phyloP scores from a whole-genome alignment of 2,797 vertebrate species.

The Typhlichthys eigenmanni region DNA sequence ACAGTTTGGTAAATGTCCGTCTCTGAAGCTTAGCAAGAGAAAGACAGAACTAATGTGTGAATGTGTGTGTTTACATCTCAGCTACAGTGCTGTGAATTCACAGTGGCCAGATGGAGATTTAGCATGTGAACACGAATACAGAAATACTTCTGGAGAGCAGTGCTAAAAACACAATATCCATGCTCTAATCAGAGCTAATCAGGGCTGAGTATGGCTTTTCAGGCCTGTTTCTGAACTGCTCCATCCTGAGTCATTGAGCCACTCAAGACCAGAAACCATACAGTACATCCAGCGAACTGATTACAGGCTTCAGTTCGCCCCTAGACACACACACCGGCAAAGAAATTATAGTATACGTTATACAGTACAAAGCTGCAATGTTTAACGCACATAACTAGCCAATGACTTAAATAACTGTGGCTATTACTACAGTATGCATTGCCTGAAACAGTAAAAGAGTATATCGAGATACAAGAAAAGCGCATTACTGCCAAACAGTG shows the following conservation, averaged over 20 bases:
- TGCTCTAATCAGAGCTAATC: conserved; percentile 41
- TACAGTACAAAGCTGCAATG: too few relatives aligned
- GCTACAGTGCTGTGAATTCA: conserved; percentile 73
- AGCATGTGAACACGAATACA: conserved; percentile 64
- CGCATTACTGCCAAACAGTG: background rate
- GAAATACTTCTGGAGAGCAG: conserved; percentile 63
- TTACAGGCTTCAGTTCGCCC: conserved; percentile 25
- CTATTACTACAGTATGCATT: too few relatives aligned
- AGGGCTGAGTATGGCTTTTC: too few relatives aligned
- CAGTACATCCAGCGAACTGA: conserved; percentile 23
- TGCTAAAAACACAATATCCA: conserved; percentile 55
- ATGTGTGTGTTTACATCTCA: conserved; percentile 73
- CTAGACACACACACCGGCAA: conserved; percentile 12
- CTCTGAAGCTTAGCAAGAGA: conserved; percentile 66
- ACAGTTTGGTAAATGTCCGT: conserved; percentile 74
- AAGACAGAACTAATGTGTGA: conserved; percentile 49
- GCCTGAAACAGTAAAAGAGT: background rate
- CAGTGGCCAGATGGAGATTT: conserved; percentile 74
- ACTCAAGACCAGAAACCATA: conserved; percentile 17
- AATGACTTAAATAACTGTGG: background rate
- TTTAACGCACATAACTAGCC: background rate
- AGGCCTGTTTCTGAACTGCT: conserved; percentile 18
- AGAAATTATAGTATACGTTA: conserved; percentile 4
- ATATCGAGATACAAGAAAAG: too few relatives aligned
- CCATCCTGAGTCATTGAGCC: conserved; percentile 13